These are phyloP conservation scores for Panagrolaimus sp. DNA, from an alignment of 1,140 invertebrate genomes.

Conservation along the genomic window DNA sequence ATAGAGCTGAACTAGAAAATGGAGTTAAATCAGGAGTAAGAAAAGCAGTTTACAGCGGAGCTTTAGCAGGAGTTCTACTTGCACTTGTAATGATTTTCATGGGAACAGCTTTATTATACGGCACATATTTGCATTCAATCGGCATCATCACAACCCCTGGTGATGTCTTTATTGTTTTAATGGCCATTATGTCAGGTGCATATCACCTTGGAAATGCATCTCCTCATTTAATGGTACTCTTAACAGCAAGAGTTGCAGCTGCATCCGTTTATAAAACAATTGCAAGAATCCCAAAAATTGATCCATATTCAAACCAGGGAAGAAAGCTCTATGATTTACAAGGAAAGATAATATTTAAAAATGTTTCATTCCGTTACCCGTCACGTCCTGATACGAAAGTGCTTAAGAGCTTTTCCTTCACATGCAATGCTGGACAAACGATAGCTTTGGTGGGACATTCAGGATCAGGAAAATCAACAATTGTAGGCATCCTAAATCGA, in stretches of 20 bases:
- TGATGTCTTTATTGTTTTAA: slow-evolving; percentile 45
- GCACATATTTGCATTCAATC: slow-evolving; percentile 30
- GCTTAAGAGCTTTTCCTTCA: slow-evolving; percentile 76
- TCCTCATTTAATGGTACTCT: slow-evolving; percentile 48
- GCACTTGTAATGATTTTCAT: slow-evolving; percentile 28
- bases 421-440: slow-evolving; percentile 78
- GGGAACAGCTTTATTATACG: slow-evolving; percentile 28
- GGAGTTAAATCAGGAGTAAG: slow-evolving; percentile 35
- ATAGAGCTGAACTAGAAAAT: slow-evolving; percentile 29
- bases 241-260: slow-evolving; percentile 45
- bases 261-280: slow-evolving; percentile 46
- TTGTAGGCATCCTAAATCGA: slow-evolving; percentile 32
- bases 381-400: slow-evolving; percentile 58
- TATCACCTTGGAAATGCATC: slow-evolving; percentile 42
- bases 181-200: slow-evolving; percentile 42
- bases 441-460: slow-evolving; percentile 72
- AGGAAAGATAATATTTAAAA: slow-evolving; percentile 43
- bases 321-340: slow-evolving; percentile 31
- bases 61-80: slow-evolving; percentile 27
- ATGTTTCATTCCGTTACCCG: slow-evolving; percentile 61
- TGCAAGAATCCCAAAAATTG: slow-evolving; percentile 64
- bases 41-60: slow-evolving; percentile 45
- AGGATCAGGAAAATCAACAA: slow-evolving; percentile 40
- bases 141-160: slow-evolving; percentile 40
- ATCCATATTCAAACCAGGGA: slow-evolving; percentile 55